Percentiles rank a stretch among this genome's conserved stretches.
These are phyloP conservation scores for Brachionus rubens DNA, from an alignment of 1,140 invertebrate genomes.

Conservation along the genomic window DNA sequence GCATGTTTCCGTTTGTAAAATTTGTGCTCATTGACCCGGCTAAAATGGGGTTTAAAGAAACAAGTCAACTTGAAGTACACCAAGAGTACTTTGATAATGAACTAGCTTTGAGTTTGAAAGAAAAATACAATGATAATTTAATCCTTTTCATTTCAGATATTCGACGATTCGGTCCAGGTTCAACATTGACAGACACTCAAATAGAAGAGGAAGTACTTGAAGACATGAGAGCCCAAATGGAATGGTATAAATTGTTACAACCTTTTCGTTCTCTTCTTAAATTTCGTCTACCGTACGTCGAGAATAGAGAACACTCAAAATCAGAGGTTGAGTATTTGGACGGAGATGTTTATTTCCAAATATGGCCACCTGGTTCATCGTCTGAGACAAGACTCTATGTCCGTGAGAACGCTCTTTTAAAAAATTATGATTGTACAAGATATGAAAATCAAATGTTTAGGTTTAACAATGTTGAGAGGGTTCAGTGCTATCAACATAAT, in stretches of 20 bases:
- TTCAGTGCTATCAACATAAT: constrained; percentile 10
- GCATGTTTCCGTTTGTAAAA: constrained; percentile 7
- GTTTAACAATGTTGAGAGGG: constrained; percentile 18
- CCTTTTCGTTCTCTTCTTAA: not conserved
- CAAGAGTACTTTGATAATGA: constrained; percentile 17
- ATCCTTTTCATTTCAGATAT: constrained; percentile 21
- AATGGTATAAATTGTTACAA: not conserved
- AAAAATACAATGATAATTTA: not conserved
- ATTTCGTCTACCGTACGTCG: not conserved
- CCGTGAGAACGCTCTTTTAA: not conserved
- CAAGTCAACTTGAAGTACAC: not conserved
- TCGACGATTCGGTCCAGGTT: not conserved
- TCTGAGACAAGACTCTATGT: constrained; percentile 2
- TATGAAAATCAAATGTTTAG: constrained; percentile 3
- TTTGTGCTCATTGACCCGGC: not conserved
- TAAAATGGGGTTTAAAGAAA: not conserved
- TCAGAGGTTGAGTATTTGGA: not conserved
- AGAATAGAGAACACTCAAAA: not conserved
- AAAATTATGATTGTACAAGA: not conserved
- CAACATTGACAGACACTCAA: not conserved
- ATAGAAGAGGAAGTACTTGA: not conserved
- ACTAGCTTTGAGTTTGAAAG: not conserved
- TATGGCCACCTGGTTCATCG: not conserved
- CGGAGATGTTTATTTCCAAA: constrained; percentile 13
- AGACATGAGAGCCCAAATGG: not conserved